phyloP scores from a whole-genome alignment of 2,797 vertebrate species.

The Enteromius mattozi region DNA sequence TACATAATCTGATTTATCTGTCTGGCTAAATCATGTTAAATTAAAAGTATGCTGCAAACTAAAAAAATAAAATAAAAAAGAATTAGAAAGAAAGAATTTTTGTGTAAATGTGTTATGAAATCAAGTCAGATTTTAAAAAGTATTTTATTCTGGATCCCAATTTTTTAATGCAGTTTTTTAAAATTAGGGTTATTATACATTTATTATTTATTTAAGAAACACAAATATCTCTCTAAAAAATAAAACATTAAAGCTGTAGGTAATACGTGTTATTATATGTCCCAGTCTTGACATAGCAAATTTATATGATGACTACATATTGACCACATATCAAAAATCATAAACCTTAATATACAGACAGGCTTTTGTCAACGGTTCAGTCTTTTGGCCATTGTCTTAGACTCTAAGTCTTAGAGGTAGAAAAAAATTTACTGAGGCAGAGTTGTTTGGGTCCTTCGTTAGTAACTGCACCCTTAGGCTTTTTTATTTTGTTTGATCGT shows the following conservation, averaged over 20 bases:
- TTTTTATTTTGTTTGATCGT: constrained; percentile 60
- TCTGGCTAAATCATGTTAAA: not conserved
- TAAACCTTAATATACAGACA: not conserved
- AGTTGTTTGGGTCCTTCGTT: constrained; percentile 66
- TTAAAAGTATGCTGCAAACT: not conserved
- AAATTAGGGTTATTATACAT: not conserved
- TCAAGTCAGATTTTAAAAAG: not conserved
- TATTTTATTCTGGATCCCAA: not conserved
- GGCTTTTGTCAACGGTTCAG: not conserved
- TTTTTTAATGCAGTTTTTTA: not conserved
- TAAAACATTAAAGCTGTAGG: not conserved
- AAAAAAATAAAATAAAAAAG: too few relatives aligned
- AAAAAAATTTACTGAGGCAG: constrained; percentile 72
- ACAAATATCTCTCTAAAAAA: not conserved
- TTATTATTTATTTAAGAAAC: constrained; percentile 15
- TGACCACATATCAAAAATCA: not conserved
- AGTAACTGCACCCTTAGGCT: constrained; percentile 33
- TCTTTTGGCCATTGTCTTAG: constrained; percentile 15
- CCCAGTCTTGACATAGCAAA: not conserved
- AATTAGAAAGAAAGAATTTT: not conserved
- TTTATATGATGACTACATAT: not conserved
- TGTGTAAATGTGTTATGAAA: not conserved
- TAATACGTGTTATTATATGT: not conserved
- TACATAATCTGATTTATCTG: not conserved
- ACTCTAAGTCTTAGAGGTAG: constrained; percentile 67